Evolutionary conservation across 37 sponge, comb jelly and placozoan genomes (phyloP).

Genomic region (Halisarca cf. caerulea): DNA sequence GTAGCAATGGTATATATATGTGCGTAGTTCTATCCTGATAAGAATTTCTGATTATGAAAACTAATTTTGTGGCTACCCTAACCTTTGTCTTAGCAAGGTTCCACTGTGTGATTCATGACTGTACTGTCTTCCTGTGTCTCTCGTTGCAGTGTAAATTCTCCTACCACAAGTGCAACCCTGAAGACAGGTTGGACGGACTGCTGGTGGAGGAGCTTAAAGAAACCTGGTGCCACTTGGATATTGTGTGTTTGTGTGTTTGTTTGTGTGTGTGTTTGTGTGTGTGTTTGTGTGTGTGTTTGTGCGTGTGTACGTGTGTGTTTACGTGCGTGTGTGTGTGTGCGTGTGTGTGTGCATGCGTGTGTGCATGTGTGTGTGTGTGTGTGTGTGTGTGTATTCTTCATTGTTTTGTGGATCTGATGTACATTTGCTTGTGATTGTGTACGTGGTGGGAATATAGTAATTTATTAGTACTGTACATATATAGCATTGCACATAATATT

Average conservation of each 20-base stretch:
- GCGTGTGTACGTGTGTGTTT: neutral
- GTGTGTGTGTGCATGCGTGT: neutral
- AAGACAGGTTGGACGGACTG: slow-evolving; percentile 63
- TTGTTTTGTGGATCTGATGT: no score
- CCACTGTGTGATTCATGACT: no score
- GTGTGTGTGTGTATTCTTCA: neutral
- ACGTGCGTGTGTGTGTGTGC: neutral
- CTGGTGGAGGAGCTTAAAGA: slow-evolving; percentile 86
- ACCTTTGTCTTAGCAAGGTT: no score
- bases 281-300: neutral
- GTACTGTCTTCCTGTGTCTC: no score
- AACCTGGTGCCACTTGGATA: slow-evolving; percentile 78
- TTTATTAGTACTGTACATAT: no score
- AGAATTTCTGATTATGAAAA: no score
- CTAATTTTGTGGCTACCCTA: no score
- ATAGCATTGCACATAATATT: no score
- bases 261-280: neutral
- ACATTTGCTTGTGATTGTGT: no score
- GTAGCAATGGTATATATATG: no score
- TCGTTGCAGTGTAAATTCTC: slow-evolving; percentile 70
- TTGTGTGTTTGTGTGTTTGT: slow-evolving; percentile 26
- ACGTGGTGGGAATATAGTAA: no score
- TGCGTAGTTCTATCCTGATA: no score
- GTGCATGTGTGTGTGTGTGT: neutral
- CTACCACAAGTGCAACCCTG: slow-evolving; percentile 52